These are phyloP conservation scores for Platynereis dumerilii DNA, from an alignment of 2,888 invertebrate genomes.

Conservation along the genomic window DNA sequence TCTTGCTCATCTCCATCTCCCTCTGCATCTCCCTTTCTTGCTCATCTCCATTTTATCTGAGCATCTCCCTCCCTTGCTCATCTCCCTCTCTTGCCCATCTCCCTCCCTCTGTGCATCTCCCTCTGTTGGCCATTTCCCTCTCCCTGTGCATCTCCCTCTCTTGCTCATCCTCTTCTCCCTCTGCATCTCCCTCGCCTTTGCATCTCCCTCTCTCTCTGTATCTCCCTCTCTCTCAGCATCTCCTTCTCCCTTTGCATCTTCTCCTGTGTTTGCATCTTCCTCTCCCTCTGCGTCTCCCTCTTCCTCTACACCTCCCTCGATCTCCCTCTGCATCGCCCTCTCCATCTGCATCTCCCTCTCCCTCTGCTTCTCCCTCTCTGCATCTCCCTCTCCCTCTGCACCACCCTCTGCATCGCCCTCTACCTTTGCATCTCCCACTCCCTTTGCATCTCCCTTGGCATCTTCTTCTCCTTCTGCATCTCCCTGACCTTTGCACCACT, in stretches of 20 bases:
- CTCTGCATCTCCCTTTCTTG: neutral
- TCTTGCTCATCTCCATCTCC: too few relatives aligned
- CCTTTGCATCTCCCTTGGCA: neutral
- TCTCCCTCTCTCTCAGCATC: neutral
- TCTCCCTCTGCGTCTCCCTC: neutral
- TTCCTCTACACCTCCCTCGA: neutral
- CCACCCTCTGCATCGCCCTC: too few relatives aligned
- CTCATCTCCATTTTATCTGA: neutral
- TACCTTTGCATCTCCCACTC: too few relatives aligned
- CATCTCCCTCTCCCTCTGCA: neutral
- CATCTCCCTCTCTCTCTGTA: too few relatives aligned
- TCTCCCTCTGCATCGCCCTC: neutral
- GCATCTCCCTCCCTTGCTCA: too few relatives aligned
- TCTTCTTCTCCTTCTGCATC: neutral
- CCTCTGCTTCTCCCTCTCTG: neutral
- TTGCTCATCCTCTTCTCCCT: slow-evolving; percentile 1
- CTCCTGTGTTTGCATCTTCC: neutral
- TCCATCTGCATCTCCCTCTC: neutral
- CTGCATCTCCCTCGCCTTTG: neutral
- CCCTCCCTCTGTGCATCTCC: neutral
- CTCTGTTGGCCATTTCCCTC: neutral
- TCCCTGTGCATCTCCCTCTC: too few relatives aligned
- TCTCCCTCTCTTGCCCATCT: too few relatives aligned
- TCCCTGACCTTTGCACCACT: neutral
- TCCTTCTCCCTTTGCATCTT: too few relatives aligned